Conservation (phyloP, 2,888 invertebrate genomes). For the Epicampocera succincta region DNA sequence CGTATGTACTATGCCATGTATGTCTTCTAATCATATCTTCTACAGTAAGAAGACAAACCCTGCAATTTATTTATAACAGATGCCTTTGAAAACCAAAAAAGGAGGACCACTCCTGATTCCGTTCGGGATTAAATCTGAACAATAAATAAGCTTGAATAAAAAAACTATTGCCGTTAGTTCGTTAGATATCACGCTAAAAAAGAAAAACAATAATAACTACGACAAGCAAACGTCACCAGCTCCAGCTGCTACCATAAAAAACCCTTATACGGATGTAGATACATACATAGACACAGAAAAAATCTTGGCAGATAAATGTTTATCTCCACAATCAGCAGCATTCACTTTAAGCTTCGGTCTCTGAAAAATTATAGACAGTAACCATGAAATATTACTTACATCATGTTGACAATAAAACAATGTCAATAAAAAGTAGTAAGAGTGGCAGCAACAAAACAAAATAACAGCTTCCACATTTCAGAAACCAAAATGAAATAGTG, state of each 20-base stretch:
- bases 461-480: neutral
- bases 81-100: constrained; percentile 32
- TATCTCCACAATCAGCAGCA: constrained; percentile 37
- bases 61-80: constrained; percentile 51
- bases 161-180: neutral
- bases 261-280: too few relatives aligned
- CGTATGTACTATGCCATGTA: neutral
- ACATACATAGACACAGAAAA: neutral
- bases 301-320: constrained; percentile 20
- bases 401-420: constrained; percentile 62
- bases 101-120: constrained; percentile 70
- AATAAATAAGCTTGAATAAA: neutral
- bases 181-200: too few relatives aligned
- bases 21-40: too few relatives aligned
- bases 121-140: constrained; percentile 68
- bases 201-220: too few relatives aligned
- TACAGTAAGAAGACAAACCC: too few relatives aligned
- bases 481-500: constrained; percentile 33
- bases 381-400: constrained; percentile 58
- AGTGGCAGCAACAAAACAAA: neutral
- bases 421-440: constrained; percentile 15
- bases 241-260: too few relatives aligned
- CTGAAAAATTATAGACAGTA: constrained; percentile 23
- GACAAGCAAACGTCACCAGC: too few relatives aligned
- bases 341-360: constrained; percentile 32